Conservation (phyloP, 1,140 invertebrate genomes). For the Nasonia longicornis region DNA sequence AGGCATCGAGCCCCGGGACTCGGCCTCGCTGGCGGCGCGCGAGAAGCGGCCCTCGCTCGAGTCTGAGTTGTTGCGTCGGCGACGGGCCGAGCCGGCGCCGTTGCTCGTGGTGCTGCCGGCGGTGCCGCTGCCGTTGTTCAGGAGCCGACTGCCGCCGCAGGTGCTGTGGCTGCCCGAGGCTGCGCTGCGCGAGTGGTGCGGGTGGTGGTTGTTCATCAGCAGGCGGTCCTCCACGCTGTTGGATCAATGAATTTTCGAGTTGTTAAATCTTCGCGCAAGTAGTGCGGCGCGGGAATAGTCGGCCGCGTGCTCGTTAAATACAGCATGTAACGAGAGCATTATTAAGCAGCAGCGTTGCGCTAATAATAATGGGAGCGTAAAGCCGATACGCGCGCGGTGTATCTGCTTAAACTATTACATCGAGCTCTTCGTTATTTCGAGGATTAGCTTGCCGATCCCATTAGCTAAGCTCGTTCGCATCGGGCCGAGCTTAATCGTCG, state of each 20-base stretch:
- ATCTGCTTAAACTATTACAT: too few relatives aligned
- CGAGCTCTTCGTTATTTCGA: too few relatives aligned
- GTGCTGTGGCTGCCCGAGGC: background rate
- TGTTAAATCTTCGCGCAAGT: background rate
- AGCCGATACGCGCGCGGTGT: background rate
- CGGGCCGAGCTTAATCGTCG: background rate
- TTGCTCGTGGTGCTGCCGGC: slow-evolving; percentile 26
- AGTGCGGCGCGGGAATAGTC: background rate
- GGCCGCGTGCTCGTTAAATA: background rate
- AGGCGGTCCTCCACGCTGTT: slow-evolving; percentile 61
- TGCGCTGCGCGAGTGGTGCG: background rate
- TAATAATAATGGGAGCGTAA: background rate
- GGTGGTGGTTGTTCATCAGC: slow-evolving; percentile 59
- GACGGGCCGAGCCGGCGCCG: slow-evolving; percentile 34
- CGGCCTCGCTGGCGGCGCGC: slow-evolving; percentile 62
- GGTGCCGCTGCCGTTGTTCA: slow-evolving; percentile 12
- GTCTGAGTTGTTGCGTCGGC: slow-evolving; percentile 62
- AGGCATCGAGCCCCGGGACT: slow-evolving; percentile 62
- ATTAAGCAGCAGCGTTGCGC: background rate
- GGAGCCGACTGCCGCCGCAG: background rate
- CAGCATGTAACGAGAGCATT: background rate
- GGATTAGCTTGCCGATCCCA: background rate
- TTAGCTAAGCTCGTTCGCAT: background rate
- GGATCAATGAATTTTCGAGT: background rate
- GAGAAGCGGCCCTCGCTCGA: slow-evolving; percentile 65